Conservation (phyloP, 2,888 invertebrate species). For the Petrolisthes cinctipes region DNA sequence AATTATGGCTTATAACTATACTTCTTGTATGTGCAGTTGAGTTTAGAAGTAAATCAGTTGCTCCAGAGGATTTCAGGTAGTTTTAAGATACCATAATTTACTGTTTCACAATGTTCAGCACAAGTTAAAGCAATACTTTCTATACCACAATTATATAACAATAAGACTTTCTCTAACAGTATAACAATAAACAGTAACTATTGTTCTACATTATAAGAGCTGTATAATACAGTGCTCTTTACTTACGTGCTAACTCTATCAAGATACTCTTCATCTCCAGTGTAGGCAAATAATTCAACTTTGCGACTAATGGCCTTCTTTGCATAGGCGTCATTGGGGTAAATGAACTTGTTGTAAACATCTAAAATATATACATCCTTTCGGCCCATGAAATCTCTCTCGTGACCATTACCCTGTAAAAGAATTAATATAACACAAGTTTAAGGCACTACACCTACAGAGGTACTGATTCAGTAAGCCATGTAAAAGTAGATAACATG, state of each 20-base stretch:
- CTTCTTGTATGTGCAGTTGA: too few species aligned
- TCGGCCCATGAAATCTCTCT: slow-evolving; percentile 81
- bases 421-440: neutral
- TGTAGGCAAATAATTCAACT: slow-evolving; percentile 77
- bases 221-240: neutral
- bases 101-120: too few species aligned
- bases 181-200: neutral
- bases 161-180: neutral
- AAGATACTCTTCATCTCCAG: slow-evolving; percentile 80
- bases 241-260: slow-evolving; percentile 77
- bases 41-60: too few species aligned
- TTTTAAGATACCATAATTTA: too few species aligned
- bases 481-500: neutral
- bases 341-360: slow-evolving; percentile 85
- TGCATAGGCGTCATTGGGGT: slow-evolving; percentile 82
- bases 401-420: slow-evolving; percentile 86
- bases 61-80: too few species aligned
- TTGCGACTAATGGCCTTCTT: slow-evolving; percentile 80
- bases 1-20: too few species aligned
- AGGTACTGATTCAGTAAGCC: too few species aligned
- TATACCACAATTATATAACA: too few species aligned
- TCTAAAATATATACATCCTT: slow-evolving; percentile 86
- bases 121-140: neutral
- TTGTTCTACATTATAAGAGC: neutral
- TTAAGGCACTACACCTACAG: too few species aligned